A percentile compares a stretch with the other conserved stretches of the same genome.
phyloP scores from a whole-genome alignment of 2,113 vertebrate genomes.

The Plecotus auritus region DNA sequence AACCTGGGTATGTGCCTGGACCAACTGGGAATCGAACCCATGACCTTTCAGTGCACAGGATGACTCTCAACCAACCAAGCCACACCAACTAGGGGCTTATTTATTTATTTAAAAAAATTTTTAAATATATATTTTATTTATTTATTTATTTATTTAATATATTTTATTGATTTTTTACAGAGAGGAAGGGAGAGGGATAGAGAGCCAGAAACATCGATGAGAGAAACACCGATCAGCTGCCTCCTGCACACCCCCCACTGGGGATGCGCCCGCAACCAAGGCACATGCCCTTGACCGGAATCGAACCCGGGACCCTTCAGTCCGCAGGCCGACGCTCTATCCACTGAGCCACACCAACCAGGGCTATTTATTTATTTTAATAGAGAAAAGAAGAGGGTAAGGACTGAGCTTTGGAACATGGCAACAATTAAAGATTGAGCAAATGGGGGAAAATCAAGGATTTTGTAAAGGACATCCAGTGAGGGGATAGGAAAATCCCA shows the following conservation, averaged over 20 bases:
- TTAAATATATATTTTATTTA: too few relatives aligned
- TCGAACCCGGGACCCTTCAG: background rate
- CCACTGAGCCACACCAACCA: background rate
- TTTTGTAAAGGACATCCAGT: background rate
- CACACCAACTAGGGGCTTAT: background rate
- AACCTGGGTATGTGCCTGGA: background rate
- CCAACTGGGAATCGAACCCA: background rate
- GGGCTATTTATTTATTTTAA: background rate
- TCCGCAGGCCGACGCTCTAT: background rate
- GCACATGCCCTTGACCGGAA: too few relatives aligned
- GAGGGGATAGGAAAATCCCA: background rate
- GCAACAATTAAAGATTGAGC: background rate
- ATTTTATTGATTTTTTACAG: too few relatives aligned
- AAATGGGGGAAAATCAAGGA: background rate
- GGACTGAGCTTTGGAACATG: background rate
- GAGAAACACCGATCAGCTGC: too few relatives aligned
- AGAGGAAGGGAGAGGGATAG: too few relatives aligned
- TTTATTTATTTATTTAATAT: too few relatives aligned
- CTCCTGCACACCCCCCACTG: too few relatives aligned
- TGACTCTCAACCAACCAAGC: background rate
- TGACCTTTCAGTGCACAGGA: background rate
- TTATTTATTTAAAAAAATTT: too few relatives aligned
- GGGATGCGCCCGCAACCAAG: too few relatives aligned
- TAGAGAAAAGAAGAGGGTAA: background rate
- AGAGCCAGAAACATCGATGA: too few relatives aligned